Base-by-base conservation (phyloP, 2,888 invertebrate genomes). In the Anticlea derivata region DNA sequence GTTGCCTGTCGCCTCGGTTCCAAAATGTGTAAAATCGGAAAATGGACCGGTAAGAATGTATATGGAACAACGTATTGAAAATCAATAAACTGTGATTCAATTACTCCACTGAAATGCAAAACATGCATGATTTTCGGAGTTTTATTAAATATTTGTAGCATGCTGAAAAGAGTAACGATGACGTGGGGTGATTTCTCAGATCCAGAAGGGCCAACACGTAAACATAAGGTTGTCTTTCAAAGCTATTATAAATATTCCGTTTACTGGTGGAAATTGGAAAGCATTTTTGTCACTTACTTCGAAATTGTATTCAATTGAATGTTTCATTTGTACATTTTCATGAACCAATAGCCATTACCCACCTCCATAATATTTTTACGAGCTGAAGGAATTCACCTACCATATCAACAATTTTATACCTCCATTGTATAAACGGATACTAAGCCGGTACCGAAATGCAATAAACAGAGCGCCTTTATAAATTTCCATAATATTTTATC, bases 401-500 rank as follows among this genome's bases (percentile, higher is more conserved):
- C 46, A 34, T 49, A 44, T 44, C 38, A 45, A 49, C 49, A 50
- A 49, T 46, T 50, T 52, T 52, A 55, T 46, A 50, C 39, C 37
- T 54, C 47, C 39, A 48, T 35, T 20, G 58, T 55, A 46, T 55
- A 60, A 63, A 60, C 55, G 61, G 57, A 37, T 50, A 24, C 52
- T 48, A 45, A 58, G 38, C 53, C 51, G 27, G 34, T 56, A 68
- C 66, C 63, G 60, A 61, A 68, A 68, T 64, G 63, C 56, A 61
- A 68, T 67, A 65, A 65, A 64, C 61, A 67, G 60, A 61, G 56
- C 60, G 50, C 55, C 57, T 23, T 49, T 63, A 63, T 49, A 63
- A 63, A 69, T 70, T 68, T 60, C 29, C 63, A 72, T 68, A n/a
- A n/a, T n/a, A 66, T 66, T 66, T 69, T 65, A 72, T 65, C 60